Evolutionary conservation across 2,888 invertebrate genomes (phyloP), one percentile per base, ranked within the genome.

Genomic region (Subacronicta megacephala): DNA sequence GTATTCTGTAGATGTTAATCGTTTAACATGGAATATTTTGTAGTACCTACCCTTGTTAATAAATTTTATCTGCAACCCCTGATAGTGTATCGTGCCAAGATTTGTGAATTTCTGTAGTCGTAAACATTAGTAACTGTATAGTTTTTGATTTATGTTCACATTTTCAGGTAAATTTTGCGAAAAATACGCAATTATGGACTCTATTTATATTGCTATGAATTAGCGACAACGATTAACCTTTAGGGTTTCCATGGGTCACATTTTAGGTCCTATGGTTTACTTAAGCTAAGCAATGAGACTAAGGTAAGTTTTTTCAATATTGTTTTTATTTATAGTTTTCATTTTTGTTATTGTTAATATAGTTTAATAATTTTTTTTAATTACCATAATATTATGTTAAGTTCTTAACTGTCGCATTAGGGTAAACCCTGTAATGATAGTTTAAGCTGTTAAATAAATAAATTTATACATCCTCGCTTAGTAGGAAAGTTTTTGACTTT

Each of bases 1-100:
- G 50, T 55, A 64, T 61, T 62, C 62, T 47, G 42, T 55, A 69
- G 70, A 75, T 72, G 13, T 18, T 66, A 61, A 75, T 72, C 75
- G 53, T 54, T 49, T 15, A 23, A 60, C 64, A 51, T 56, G 61
- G 42, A 62, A 66, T 61, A 61, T 72, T 72, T 67, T 72, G 65
- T 74, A 51, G 16, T 41, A 41, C 46, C 41, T 41, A 41, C 46
- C 41, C 29, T 46, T 17, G 55, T 59, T 62, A 45, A 63, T 68
- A 63, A 69, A 65, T 69, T 59, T 58, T 69, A 61, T 64, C 41
- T 44, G 20, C 52, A 37, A 53, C 38, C 23, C 49, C 13, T 17
- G 37, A 52, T 40, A 46, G 55, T 40, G 49, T 42, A 31, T 26
- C 41, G 44, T 65, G 60, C 62, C 49, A 58, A 69, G 56, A 69